Evolutionary conservation across 2,113 vertebrate species (phyloP).

Genomic region (Azemiops feae): DNA sequence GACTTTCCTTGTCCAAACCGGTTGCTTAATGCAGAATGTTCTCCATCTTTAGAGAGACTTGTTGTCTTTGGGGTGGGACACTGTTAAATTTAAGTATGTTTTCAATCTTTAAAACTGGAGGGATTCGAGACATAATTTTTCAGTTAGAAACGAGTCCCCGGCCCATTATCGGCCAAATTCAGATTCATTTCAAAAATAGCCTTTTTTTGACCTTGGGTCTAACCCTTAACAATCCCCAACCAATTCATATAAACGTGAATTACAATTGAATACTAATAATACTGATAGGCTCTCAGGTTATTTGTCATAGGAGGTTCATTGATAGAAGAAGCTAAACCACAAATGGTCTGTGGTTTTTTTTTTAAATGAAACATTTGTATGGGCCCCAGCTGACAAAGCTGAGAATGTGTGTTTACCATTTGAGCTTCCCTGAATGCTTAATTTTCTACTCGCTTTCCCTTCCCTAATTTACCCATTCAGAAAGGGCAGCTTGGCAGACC

Average conservation of each 20-base stretch:
- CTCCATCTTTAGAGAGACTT: not conserved
- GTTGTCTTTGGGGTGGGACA: too few species aligned
- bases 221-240: not conserved
- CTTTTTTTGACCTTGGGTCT: not conserved
- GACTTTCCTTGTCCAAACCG: not conserved
- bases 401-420: not conserved
- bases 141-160: not conserved
- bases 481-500: conserved; percentile 97
- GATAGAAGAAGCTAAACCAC: not conserved
- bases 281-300: not conserved
- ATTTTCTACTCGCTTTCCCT: conserved; percentile 11
- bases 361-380: not conserved
- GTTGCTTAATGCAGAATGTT: conserved; percentile 16
- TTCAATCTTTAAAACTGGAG: not conserved
- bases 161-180: not conserved
- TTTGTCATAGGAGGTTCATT: not conserved
- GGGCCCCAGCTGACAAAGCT: not conserved
- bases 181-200: not conserved
- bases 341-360: not conserved
- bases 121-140: not conserved
- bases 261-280: not conserved
- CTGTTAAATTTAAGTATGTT: not conserved
- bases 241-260: not conserved
- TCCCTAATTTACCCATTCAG: conserved; percentile 66
- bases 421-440: not conserved